A percentile compares a stretch with the other conserved stretches of the same genome.
These are phyloP conservation scores for Tridacna gigas DNA, from an alignment of 2,888 invertebrate species.

Conservation along the genomic window DNA sequence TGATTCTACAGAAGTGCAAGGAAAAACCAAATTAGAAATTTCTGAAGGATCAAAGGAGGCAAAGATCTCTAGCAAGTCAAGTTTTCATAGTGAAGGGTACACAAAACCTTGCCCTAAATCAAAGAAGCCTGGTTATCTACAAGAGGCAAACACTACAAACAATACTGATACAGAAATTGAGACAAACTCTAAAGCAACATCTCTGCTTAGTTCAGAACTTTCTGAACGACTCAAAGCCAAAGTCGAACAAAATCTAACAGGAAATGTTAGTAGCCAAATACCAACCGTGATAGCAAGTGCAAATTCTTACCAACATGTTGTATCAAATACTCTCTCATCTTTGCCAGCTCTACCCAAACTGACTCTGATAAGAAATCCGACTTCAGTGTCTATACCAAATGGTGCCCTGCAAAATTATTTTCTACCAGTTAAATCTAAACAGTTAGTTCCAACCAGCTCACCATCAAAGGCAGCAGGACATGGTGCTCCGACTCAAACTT, in stretches of 20 bases:
- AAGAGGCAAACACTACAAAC: constrained; percentile 3
- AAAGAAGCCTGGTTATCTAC: constrained; percentile 56
- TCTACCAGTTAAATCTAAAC: constrained; percentile 34
- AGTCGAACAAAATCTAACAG: constrained; percentile 46
- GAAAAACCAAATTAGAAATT: constrained; percentile 6
- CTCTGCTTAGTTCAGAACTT: constrained; percentile 18
- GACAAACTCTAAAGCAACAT: constrained; percentile 18
- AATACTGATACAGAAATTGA: constrained; percentile 15
- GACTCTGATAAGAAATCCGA: constrained; percentile 46
- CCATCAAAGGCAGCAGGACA: constrained; percentile 19
- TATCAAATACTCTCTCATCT: background rate
- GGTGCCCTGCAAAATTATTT: constrained; percentile 13
- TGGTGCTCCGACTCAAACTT: background rate
- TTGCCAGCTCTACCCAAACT: constrained; percentile 41
- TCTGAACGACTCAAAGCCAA: constrained; percentile 61
- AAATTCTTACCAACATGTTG: background rate
- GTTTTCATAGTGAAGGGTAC: constrained; percentile 28
- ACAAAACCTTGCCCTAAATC: constrained; percentile 58
- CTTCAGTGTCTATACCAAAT: background rate
- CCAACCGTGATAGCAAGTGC: background rate
- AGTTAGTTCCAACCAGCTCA: constrained; percentile 10
- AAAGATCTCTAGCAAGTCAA: constrained; percentile 35
- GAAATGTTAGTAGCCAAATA: background rate
- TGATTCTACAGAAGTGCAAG: constrained; percentile 14
- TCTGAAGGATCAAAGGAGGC: constrained; percentile 34